Evolutionary conservation across 2,888 invertebrate genomes (phyloP).

Genomic region (Boloria euphrosyne): DNA sequence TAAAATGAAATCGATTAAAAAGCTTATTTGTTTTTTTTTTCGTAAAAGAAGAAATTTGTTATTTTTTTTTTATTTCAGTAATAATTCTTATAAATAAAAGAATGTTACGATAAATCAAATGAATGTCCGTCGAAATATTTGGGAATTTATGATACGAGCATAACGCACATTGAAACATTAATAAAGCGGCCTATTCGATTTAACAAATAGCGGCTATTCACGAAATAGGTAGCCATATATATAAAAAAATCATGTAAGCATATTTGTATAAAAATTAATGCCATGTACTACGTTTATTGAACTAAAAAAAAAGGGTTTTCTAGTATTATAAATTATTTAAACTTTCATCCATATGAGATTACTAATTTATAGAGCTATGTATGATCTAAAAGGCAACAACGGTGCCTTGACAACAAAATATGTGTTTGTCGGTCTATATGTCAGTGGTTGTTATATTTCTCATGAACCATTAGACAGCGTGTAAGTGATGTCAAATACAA

Average conservation of each 20-base stretch:
- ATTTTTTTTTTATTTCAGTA: neutral
- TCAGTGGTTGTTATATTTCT: too few relatives aligned
- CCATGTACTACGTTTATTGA: neutral
- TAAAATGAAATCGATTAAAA: too few relatives aligned
- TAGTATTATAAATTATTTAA: too few relatives aligned
- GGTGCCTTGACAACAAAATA: too few relatives aligned
- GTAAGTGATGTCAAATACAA: too few relatives aligned
- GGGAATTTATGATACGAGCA: slow-evolving; percentile 14
- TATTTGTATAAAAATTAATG: neutral
- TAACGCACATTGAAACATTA: slow-evolving; percentile 25
- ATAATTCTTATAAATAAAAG: slow-evolving; percentile 6
- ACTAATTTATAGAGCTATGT: too few relatives aligned
- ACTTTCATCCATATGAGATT: too few relatives aligned
- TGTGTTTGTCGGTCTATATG: too few relatives aligned
- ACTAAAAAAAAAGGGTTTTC: neutral
- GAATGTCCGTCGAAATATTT: slow-evolving; percentile 13
- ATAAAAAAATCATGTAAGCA: slow-evolving; percentile 1
- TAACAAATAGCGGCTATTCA: slow-evolving; percentile 27
- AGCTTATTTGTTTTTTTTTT: too few relatives aligned
- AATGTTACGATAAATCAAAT: slow-evolving; percentile 10
- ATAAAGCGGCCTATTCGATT: slow-evolving; percentile 27
- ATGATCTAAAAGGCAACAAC: too few relatives aligned
- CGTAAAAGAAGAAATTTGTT: too few relatives aligned
- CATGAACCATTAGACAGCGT: too few relatives aligned
- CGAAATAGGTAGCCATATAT: slow-evolving; percentile 7